Conservation (phyloP, 1,140 invertebrate species). For the Calycopis cecrops region DNA sequence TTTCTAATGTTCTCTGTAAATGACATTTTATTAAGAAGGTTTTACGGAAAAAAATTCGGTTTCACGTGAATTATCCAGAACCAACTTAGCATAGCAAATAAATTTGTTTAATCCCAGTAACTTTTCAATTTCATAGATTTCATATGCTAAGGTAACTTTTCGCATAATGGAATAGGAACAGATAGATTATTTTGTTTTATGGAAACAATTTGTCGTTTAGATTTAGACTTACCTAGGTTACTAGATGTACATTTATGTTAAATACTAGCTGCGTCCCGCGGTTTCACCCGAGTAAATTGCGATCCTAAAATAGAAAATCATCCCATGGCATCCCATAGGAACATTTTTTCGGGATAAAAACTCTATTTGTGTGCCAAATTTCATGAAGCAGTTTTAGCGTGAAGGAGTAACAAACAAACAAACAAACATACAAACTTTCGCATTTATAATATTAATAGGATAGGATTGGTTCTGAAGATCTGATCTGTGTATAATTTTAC, state of each 20-base stretch:
- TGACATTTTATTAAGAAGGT: slow-evolving; percentile 22
- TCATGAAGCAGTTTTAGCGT: too few relatives aligned
- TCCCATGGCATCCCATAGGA: too few relatives aligned
- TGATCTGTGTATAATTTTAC: too few relatives aligned
- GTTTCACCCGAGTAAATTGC: too few relatives aligned
- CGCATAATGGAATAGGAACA: slow-evolving; percentile 28
- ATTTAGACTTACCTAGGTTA: slow-evolving; percentile 16
- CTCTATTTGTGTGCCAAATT: too few relatives aligned
- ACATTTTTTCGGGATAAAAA: too few relatives aligned
- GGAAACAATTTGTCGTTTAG: slow-evolving; percentile 22
- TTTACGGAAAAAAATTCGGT: slow-evolving; percentile 20
- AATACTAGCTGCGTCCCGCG: too few relatives aligned
- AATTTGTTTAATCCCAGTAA: slow-evolving; percentile 13
- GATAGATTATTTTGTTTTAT: slow-evolving; percentile 23
- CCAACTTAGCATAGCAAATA: slow-evolving; percentile 18
- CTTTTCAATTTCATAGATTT: slow-evolving; percentile 24
- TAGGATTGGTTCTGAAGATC: too few relatives aligned
- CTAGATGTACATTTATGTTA: slow-evolving; percentile 15
- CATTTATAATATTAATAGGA: too few relatives aligned
- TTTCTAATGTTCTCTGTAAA: slow-evolving; percentile 14
- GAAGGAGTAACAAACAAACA: too few relatives aligned
- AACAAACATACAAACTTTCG: too few relatives aligned
- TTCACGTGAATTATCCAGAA: slow-evolving; percentile 18
- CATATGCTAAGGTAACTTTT: slow-evolving; percentile 23
- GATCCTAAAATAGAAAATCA: too few relatives aligned